Base-by-base conservation (phyloP, 2,113 vertebrate genomes). In the Neodon shergylaensis region DNA sequence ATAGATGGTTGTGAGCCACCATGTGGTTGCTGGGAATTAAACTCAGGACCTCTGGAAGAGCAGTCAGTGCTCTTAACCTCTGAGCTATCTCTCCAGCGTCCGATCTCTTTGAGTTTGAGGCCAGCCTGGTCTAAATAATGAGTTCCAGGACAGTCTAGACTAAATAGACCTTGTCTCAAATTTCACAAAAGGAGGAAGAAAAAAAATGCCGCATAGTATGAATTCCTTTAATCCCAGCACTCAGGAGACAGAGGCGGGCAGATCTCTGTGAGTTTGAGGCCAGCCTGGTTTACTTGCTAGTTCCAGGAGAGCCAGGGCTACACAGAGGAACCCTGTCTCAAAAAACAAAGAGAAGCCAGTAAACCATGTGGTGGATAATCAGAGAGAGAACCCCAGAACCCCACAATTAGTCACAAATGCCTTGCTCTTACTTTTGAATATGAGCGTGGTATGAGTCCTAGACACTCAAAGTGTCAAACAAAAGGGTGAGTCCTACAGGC, bases 401-500 rank as follows among this genome's bases (percentile, higher is more conserved):
- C 58, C n/a, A 44, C 2, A 2, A 28, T 47, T 36, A 10, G 52
- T 3, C 2, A 36, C 31, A 4, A 47, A 79, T 42, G 65, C 66
- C 24, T 39, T 5, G 4, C 16, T n/a, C 72, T 61, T 13, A 70
- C 12, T 28, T n/a, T 0, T 31, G 4, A 70, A 42, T 11, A 36
- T 0, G 17, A 24, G 11, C 0, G 4, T 4, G 33, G 17, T 11
- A 19, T 14, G 7, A 16, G 26, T 39, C 54, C 8, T 9, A 74
- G 73, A 94, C 72, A 83, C 39, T 58, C 52, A n/a, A 74, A 88
- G 65, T 4, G 44, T 88, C 61, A 77, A 39, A 24, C 42, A 14
- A 47, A 77, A 89, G 17, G 5, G 17, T 2, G 7, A 52, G 68
- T 42, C 74, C 11, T 8, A 1, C 0, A 0, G 65, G 19, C 0